phyloP scores from a whole-genome alignment of 1,140 invertebrate species.

The Agrilus planipennis region DNA sequence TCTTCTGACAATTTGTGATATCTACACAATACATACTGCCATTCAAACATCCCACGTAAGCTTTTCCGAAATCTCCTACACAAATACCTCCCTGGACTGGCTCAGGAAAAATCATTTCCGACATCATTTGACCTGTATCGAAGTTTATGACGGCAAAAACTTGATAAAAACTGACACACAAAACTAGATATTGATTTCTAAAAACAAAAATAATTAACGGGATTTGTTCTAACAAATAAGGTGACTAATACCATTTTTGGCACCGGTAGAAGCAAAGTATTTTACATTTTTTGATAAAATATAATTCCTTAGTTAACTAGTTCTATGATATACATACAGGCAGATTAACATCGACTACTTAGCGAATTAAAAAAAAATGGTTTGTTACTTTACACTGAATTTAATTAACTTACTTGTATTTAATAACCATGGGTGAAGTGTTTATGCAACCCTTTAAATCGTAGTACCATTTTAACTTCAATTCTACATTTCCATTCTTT shows the following conservation, averaged over 20 bases:
- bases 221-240: conserved; percentile 3
- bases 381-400: too few relatives aligned
- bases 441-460: conserved; percentile 62
- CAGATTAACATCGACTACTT: neutral
- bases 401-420: conserved; percentile 37
- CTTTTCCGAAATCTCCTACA: conserved; percentile 32
- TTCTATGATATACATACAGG: neutral
- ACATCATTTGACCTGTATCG: conserved; percentile 31
- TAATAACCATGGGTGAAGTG: conserved; percentile 47
- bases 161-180: conserved; percentile 51
- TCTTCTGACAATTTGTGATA: conserved; percentile 38
- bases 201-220: conserved; percentile 21
- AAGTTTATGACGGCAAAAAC: conserved; percentile 41
- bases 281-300: neutral
- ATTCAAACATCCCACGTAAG: conserved; percentile 54
- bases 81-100: conserved; percentile 32
- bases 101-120: conserved; percentile 21
- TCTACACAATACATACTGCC: conserved; percentile 49
- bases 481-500: conserved; percentile 11
- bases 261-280: neutral
- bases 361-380: neutral
- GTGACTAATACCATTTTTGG: neutral
- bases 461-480: conserved; percentile 39
- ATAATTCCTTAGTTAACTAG: neutral
- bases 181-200: conserved; percentile 23